Conservation (phyloP, 2,113 vertebrate genomes). For the Hyaena hyaena region DNA sequence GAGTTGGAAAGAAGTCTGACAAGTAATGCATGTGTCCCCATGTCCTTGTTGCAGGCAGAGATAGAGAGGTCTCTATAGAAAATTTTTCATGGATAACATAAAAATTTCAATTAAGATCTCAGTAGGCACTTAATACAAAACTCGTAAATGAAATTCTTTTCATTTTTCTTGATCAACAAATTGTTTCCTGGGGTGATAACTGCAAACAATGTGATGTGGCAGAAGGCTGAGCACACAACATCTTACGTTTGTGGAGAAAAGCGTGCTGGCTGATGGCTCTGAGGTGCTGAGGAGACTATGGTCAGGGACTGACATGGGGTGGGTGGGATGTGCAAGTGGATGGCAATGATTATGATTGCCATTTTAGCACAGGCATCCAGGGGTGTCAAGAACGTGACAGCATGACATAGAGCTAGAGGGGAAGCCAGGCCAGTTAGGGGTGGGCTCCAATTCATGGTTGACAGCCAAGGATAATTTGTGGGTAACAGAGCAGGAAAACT, state of each 20-base stretch:
- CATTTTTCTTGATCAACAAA: not conserved
- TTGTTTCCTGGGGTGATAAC: not conserved
- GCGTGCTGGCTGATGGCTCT: not conserved
- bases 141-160: not conserved
- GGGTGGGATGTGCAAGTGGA: not conserved
- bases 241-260: not conserved
- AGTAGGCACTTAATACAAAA: not conserved
- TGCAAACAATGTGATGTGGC: fast-evolving
- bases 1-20: not conserved
- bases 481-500: slow-evolving; percentile 43
- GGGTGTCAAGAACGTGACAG: not conserved
- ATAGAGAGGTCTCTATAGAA: not conserved
- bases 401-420: not conserved
- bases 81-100: not conserved
- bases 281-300: fast-evolving
- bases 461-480: slow-evolving; percentile 52
- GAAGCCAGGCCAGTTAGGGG: not conserved
- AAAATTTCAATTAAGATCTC: not conserved
- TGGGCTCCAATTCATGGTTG: not conserved
- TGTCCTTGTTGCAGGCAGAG: not conserved
- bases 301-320: not conserved
- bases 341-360: not conserved
- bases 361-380: not conserved
- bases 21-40: not conserved
- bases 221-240: not conserved